Base-by-base conservation (phyloP, 2,113 vertebrate species). In the Hyaena hyaena region DNA sequence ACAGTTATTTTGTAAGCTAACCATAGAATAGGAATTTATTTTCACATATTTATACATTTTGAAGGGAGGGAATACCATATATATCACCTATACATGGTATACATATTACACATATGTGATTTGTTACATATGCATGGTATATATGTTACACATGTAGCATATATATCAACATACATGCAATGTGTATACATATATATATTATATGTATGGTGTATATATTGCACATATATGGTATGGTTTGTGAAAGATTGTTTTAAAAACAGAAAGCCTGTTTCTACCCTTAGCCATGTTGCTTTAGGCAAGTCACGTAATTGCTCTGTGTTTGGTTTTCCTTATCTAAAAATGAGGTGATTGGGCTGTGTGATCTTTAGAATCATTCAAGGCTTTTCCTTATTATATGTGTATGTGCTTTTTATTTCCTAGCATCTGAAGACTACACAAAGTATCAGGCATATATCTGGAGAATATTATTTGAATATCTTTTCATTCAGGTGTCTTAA, bases 401-500 rank as follows among this genome's bases (percentile, higher is more conserved):
- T 73, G 39, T 61, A 0, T 95, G 31, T 2, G 21, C 33, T 69
- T 80, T 63, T 84, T 33, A 74, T 87, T 90, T 92, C 53, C 12
- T 69, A 3, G 39, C 61, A 21, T 89, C 35, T 63, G 84, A 82
- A 86, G 84, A 93, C 31, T 77, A 31, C 2, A 7, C 85, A 31
- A 94, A 71, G 7, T 81, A 26, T 93, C 88, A 55, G 83, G 19
- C 10, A 24, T 65, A 1, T 11, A n/a, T 84, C 31, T 83, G 86
- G 61, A 68, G 39, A 35, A 80, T 91, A 5, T 92, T 68, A 74
- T 50, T 90, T 95, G 83, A 93, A 85, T 71, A 84, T 74, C 48
- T 82, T 90, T 88, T 87, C n/a, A 80, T 48, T 87, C 5, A 68
- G 23, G 1, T 16, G 95, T 95, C 87, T 95, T 28, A 89, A 97